Conservation (phyloP, 2,888 invertebrate species). For the Geophilus truncorum region DNA sequence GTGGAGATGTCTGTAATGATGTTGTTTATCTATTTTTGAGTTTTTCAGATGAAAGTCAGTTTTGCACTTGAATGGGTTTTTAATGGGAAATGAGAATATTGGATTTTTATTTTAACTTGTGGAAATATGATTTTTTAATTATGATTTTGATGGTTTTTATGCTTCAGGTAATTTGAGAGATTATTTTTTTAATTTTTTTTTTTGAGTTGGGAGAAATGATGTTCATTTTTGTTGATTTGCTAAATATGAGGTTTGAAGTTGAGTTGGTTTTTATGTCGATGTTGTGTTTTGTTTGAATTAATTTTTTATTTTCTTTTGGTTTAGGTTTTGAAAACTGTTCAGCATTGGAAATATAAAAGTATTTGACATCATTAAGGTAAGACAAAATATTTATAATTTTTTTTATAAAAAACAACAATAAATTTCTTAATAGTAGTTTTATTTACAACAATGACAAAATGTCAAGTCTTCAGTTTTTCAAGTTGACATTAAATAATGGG, state of each 20-base stretch:
- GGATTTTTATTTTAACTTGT: neutral
- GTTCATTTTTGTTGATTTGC: too few relatives aligned
- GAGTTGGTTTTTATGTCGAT: neutral
- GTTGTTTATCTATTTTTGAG: neutral
- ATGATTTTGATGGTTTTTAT: neutral
- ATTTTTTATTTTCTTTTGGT: neutral
- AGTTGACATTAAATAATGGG: too few relatives aligned
- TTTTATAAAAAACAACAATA: neutral
- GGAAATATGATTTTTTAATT: neutral
- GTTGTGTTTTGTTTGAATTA: neutral
- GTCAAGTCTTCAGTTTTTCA: too few relatives aligned
- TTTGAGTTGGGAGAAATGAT: too few relatives aligned
- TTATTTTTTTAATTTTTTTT: too few relatives aligned
- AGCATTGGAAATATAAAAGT: neutral
- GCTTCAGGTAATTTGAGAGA: too few relatives aligned
- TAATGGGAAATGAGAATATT: neutral
- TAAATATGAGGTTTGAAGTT: neutral
- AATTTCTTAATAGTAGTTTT: too few relatives aligned
- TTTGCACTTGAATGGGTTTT: neutral
- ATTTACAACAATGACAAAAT: too few relatives aligned
- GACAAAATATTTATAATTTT: too few relatives aligned
- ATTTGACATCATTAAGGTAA: neutral
- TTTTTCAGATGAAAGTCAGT: too few relatives aligned
- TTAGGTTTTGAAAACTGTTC: slow-evolving; percentile 15
- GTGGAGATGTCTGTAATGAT: neutral